Evolutionary conservation across 2,888 invertebrate genomes (phyloP).

Genomic region (Microdon myrmicae): DNA sequence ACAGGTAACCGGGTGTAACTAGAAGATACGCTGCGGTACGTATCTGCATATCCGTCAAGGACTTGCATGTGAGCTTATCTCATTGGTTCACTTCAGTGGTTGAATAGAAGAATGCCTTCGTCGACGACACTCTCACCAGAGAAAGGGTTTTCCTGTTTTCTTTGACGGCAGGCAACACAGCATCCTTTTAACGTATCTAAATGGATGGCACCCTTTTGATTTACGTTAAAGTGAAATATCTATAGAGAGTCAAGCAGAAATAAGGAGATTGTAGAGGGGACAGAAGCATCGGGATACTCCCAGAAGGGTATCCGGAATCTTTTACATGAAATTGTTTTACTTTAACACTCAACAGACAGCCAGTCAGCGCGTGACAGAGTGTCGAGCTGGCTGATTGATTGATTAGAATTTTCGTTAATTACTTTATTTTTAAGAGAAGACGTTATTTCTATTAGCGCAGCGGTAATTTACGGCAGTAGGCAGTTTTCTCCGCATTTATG

Average conservation of each 20-base stretch:
- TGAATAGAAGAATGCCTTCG: constrained; percentile 18
- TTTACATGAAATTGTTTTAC: constrained; percentile 40
- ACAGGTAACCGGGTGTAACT: constrained; percentile 47
- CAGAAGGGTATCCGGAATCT: constrained; percentile 20
- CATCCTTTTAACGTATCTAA: constrained; percentile 43
- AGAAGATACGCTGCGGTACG: constrained; percentile 31
- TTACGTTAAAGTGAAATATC: constrained; percentile 2
- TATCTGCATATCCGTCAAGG: constrained; percentile 20
- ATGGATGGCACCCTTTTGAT: constrained; percentile 39
- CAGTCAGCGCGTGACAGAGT: constrained; percentile 35
- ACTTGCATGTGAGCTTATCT: constrained; percentile 29
- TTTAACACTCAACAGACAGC: constrained; percentile 24
- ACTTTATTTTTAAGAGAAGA: constrained; percentile 58
- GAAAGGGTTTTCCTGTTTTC: constrained; percentile 51
- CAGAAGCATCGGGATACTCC: too few relatives aligned
- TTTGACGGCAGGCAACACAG: constrained; percentile 21
- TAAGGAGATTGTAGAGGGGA: constrained; percentile 32
- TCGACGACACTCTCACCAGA: constrained; percentile 1
- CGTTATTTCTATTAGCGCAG: constrained; percentile 5
- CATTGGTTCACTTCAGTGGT: constrained; percentile 37
- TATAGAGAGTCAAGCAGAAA: too few relatives aligned
- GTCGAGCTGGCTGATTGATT: constrained; percentile 61
- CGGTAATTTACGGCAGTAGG: too few relatives aligned
- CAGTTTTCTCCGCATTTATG: too few relatives aligned
- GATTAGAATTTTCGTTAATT: constrained; percentile 67